Conservation (phyloP, 2,888 invertebrate species). For the Temnothorax ravouxi region DNA sequence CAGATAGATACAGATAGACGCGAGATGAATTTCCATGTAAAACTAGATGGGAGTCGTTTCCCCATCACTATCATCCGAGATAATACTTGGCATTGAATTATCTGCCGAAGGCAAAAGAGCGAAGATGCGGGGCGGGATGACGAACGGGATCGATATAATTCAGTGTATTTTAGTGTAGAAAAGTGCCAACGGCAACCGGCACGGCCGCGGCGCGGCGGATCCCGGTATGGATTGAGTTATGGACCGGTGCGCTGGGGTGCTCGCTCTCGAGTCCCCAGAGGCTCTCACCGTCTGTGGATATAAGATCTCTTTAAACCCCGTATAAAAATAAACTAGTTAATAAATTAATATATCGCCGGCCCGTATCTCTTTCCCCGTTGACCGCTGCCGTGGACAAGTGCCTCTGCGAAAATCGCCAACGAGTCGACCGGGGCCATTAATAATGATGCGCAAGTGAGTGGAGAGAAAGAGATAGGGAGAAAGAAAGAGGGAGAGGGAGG, state of each 20-base stretch:
- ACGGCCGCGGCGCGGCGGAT: constrained; percentile 58
- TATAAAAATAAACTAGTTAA: constrained; percentile 82
- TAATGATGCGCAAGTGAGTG: constrained; percentile 60
- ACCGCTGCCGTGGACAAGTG: constrained; percentile 70
- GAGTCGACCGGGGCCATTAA: constrained; percentile 77
- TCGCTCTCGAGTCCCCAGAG: constrained; percentile 69
- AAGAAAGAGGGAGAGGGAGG: constrained; percentile 46
- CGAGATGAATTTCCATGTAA: constrained; percentile 74
- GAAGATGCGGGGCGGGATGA: constrained; percentile 24
- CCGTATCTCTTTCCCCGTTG: constrained; percentile 66
- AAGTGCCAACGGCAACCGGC: constrained; percentile 71
- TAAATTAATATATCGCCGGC: constrained; percentile 84
- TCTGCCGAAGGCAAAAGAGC: constrained; percentile 9
- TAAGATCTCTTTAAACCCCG: constrained; percentile 74
- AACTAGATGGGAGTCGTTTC: constrained; percentile 55
- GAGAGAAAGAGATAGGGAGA: constrained; percentile 61
- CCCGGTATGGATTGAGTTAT: constrained; percentile 80
- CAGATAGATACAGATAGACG: constrained; percentile 7
- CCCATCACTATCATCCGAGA: constrained; percentile 67
- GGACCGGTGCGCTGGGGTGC: constrained; percentile 63
- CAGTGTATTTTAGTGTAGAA: constrained; percentile 66
- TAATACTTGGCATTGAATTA: constrained; percentile 33
- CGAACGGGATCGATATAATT: constrained; percentile 64
- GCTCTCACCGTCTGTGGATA: constrained; percentile 61
- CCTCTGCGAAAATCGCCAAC: constrained; percentile 78